phyloP scores from a whole-genome alignment of 2,113 vertebrate genomes.

The Canis aureus region DNA sequence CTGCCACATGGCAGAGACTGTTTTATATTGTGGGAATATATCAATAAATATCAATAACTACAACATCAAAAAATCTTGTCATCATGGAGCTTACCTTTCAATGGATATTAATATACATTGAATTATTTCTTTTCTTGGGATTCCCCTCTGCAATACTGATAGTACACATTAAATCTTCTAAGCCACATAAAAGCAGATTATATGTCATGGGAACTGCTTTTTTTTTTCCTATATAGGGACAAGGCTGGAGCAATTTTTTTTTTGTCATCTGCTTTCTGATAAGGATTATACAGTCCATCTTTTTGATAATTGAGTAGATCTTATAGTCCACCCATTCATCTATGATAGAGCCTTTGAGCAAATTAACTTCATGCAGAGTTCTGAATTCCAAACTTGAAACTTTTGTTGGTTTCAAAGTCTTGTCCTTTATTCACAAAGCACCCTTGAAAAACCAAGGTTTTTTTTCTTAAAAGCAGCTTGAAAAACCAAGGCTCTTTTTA shows the following conservation, averaged over 20 bases:
- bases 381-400: neutral
- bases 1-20: neutral
- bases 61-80: constrained; percentile 9
- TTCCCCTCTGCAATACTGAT: neutral
- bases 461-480: neutral
- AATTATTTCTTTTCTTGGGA: neutral
- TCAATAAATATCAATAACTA: neutral
- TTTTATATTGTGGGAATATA: neutral
- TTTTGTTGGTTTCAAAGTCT: constrained; percentile 31
- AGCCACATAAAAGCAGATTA: neutral
- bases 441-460: neutral
- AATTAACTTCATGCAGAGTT: neutral
- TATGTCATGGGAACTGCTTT: neutral
- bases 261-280: neutral
- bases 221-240: neutral
- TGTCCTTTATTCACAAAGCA: neutral
- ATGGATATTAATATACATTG: neutral
- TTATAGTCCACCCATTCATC: neutral
- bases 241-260: neutral
- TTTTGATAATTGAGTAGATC: neutral
- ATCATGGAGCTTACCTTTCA: neutral
- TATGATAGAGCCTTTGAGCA: neutral
- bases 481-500: constrained; percentile 17
- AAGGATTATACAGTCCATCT: neutral
- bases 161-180: neutral